Percentiles rank a stretch among this genome's conserved stretches.
Evolutionary conservation across 2,113 vertebrate species (phyloP).

Genomic region (Hassar affinis): DNA sequence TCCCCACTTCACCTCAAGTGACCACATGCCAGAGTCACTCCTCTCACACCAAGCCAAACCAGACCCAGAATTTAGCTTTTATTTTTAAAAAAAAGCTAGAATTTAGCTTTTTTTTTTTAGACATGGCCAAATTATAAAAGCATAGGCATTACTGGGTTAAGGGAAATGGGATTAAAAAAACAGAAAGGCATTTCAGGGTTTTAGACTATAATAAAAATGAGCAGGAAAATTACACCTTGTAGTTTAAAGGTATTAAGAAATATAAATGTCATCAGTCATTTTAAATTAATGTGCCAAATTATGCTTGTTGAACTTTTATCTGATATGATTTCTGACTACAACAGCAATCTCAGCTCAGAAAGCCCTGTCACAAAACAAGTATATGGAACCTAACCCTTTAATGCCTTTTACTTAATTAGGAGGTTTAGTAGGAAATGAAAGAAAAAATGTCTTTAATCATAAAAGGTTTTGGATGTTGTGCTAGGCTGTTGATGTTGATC

Average conservation of each 20-base stretch:
- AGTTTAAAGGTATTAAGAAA: not conserved
- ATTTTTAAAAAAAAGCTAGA: too few species aligned
- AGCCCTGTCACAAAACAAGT: not conserved
- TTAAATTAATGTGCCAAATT: not conserved
- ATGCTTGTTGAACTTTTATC: not conserved
- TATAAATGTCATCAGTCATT: not conserved
- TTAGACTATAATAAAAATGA: constrained; percentile 31
- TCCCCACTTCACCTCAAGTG: constrained; percentile 72
- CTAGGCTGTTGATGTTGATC: not conserved
- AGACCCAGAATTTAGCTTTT: constrained; percentile 82
- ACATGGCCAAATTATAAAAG: constrained; percentile 75
- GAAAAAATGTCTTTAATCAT: not conserved
- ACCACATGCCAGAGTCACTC: constrained; percentile 76
- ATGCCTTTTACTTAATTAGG: not conserved
- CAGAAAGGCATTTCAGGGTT: not conserved
- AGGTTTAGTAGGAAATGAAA: not conserved
- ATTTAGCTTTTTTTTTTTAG: constrained; percentile 83
- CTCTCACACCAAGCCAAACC: constrained; percentile 71
- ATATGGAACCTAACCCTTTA: not conserved
- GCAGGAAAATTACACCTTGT: not conserved
- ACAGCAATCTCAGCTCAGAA: not conserved
- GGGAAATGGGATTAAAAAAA: constrained; percentile 47
- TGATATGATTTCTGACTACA: not conserved
- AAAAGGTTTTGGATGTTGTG: not conserved
- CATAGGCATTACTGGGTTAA: constrained; percentile 66